Evolutionary conservation across 2,888 invertebrate genomes (phyloP).

Genomic region (Apoderus coryli): DNA sequence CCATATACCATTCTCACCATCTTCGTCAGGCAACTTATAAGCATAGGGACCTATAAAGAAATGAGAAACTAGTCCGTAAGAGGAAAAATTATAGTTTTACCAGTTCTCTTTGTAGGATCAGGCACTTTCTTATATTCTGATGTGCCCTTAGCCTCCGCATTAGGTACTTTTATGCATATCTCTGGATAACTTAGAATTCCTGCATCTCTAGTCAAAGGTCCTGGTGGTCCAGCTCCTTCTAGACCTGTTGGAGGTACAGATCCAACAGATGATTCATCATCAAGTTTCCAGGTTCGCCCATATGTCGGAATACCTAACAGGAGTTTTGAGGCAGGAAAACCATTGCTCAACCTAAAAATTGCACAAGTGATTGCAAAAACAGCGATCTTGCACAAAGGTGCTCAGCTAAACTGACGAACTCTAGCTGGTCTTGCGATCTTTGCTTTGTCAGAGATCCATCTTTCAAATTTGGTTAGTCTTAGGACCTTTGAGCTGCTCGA

Average conservation of each 20-base stretch:
- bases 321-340: constrained; percentile 50
- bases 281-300: constrained; percentile 62
- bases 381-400: no score
- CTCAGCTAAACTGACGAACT: no score
- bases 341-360: constrained; percentile 38
- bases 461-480: no score
- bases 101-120: constrained; percentile 64
- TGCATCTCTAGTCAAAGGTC: constrained; percentile 50
- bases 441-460: no score
- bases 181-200: constrained; percentile 64
- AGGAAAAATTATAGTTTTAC: constrained; percentile 28
- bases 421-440: no score
- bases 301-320: constrained; percentile 54
- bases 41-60: constrained; percentile 51
- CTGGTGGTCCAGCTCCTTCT: constrained; percentile 54
- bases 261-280: constrained; percentile 53
- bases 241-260: constrained; percentile 55
- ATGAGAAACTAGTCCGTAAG: constrained; percentile 6
- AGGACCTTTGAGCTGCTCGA: no score
- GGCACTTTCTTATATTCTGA: constrained; percentile 52
- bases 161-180: constrained; percentile 52
- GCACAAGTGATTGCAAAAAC: no score
- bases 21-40: constrained; percentile 48
- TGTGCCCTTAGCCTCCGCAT: constrained; percentile 43
- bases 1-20: constrained; percentile 56